phyloP scores from a whole-genome alignment of 2,888 invertebrate species.

The Oscheius sp. region DNA sequence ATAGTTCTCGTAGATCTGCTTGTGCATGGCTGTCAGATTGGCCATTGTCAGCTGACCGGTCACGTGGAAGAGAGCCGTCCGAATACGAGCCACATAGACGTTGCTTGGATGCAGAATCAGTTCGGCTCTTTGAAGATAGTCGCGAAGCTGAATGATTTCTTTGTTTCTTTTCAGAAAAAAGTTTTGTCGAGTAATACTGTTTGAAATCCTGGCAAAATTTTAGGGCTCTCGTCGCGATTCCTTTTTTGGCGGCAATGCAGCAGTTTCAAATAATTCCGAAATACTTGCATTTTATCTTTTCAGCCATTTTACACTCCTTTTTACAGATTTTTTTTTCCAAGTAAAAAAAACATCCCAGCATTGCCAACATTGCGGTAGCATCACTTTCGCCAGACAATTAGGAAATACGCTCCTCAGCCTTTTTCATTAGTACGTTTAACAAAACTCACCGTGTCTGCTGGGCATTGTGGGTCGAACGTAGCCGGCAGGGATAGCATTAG shows the following conservation, averaged over 20 bases:
- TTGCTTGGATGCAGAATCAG: slow-evolving; percentile 65
- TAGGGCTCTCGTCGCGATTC: no score
- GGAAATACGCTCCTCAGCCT: no score
- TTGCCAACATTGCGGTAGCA: no score
- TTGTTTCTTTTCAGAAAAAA: neutral
- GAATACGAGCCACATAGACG: slow-evolving; percentile 67
- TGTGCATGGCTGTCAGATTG: slow-evolving; percentile 60
- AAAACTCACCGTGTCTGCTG: slow-evolving; percentile 48
- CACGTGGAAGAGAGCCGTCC: slow-evolving; percentile 67
- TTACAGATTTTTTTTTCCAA: neutral
- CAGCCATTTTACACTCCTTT: neutral
- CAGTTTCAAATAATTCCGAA: no score
- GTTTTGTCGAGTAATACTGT: neutral
- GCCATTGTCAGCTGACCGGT: slow-evolving; percentile 60
- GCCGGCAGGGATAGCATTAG: slow-evolving; percentile 63
- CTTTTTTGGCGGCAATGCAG: no score
- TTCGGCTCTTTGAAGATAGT: slow-evolving; percentile 57
- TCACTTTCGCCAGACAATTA: no score
- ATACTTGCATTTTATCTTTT: neutral
- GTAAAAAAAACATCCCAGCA: neutral
- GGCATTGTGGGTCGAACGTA: slow-evolving; percentile 60
- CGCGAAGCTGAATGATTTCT: slow-evolving; percentile 40
- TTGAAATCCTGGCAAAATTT: no score
- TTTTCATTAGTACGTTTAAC: no score
- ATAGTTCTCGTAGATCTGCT: slow-evolving; percentile 69